Base-by-base conservation (phyloP, 2,888 invertebrate genomes). In the Gibbula magus region DNA sequence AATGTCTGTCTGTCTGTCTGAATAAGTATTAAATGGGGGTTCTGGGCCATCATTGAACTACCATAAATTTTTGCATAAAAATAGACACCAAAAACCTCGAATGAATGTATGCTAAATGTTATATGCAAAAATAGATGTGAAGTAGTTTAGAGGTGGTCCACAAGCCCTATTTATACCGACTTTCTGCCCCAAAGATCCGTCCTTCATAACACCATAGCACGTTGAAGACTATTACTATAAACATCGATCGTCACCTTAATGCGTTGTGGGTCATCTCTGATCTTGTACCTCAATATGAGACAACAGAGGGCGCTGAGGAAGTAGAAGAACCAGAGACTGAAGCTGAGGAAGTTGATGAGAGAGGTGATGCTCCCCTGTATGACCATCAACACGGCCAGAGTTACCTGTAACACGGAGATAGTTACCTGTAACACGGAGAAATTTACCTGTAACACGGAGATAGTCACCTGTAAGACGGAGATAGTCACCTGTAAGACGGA, bases 181-280 rank as follows among this genome's bases (percentile, higher is more conserved):
- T n/a, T n/a, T n/a, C n/a, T n/a, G n/a, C n/a, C n/a, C n/a, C n/a
- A n/a, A n/a, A n/a, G n/a, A n/a, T n/a, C n/a, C n/a, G n/a, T n/a
- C n/a, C n/a, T n/a, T n/a, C n/a, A n/a, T n/a, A n/a, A n/a, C n/a
- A n/a, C n/a, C n/a, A n/a, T n/a, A n/a, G n/a, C n/a, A n/a, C n/a
- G n/a, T n/a, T n/a, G n/a, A n/a, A n/a, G n/a, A n/a, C n/a, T n/a
- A n/a, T n/a, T n/a, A n/a, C n/a, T n/a, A n/a, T n/a, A n/a, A n/a
- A n/a, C n/a, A n/a, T n/a, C n/a, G n/a, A n/a, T n/a, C 45, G 5
- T 45, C 45, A 67, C 67, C 67, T 67, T 67, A 32, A 67, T 67
- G 3, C 67, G 22, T 20, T 67, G 2, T 10, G 22, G 67, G 29
- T 67, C 67, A n/a, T 67, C 18, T 16, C 29, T 67, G 25, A 29